A percentile compares a stretch with the other conserved stretches of the same genome.
Evolutionary conservation across 2,113 vertebrate species (phyloP).

Genomic region (Apteryx owenii): DNA sequence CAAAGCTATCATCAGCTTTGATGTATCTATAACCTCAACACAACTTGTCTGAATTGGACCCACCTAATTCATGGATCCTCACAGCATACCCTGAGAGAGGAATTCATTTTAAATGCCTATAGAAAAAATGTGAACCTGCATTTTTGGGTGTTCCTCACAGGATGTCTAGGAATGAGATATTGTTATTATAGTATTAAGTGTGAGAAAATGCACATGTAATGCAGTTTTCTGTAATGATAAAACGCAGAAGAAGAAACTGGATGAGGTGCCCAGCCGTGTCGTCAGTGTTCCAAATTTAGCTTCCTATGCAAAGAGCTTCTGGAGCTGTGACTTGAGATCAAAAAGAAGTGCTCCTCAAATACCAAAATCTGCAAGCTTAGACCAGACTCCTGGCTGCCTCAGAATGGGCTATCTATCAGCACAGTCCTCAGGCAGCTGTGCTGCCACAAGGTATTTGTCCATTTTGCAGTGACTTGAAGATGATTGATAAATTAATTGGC

Average conservation of each 20-base stretch:
- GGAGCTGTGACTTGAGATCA: constrained; percentile 79
- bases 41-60: background rate
- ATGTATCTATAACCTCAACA: background rate
- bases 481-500: background rate
- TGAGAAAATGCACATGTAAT: background rate
- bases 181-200: background rate
- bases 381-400: constrained; percentile 73
- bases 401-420: constrained; percentile 58
- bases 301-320: constrained; percentile 84
- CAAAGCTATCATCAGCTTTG: background rate
- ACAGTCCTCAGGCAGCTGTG: constrained; percentile 70
- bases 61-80: background rate
- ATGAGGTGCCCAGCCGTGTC: constrained; percentile 84
- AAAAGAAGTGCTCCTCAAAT: constrained; percentile 76
- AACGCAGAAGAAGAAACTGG: constrained; percentile 83
- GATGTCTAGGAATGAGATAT: background rate
- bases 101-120: background rate
- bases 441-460: constrained; percentile 66
- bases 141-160: background rate
- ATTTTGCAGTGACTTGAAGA: background rate
- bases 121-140: background rate
- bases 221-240: constrained; percentile 42
- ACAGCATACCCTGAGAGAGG: background rate
- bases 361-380: constrained; percentile 82
- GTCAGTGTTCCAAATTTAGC: constrained; percentile 86